These are phyloP conservation scores for Agriotes lineatus DNA, from an alignment of 2,888 invertebrate species.

Conservation along the genomic window DNA sequence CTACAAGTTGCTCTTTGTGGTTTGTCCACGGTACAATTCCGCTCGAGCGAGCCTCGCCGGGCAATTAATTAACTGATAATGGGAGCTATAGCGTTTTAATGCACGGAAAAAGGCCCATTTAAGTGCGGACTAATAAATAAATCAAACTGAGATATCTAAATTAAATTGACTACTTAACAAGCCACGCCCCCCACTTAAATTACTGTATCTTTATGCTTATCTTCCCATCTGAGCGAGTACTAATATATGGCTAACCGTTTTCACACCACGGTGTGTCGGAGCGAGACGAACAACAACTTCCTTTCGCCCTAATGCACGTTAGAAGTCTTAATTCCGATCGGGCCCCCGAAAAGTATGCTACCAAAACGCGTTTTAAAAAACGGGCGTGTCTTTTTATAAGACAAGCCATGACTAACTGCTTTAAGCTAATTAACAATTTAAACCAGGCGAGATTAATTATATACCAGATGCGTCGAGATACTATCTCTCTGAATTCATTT, in stretches of 20 bases:
- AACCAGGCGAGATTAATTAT: constrained; percentile 51
- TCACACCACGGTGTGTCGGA: constrained; percentile 10
- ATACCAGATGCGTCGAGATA: constrained; percentile 47
- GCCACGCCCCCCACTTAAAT: constrained; percentile 38
- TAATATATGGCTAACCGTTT: constrained; percentile 14
- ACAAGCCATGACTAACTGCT: constrained; percentile 43
- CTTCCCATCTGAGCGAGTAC: constrained; percentile 7
- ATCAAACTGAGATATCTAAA: constrained; percentile 39
- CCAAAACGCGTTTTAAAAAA: constrained; percentile 7
- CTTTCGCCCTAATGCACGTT: constrained; percentile 3
- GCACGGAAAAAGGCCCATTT: constrained; percentile 10
- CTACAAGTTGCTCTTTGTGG: too few relatives aligned
- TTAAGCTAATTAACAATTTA: constrained; percentile 52
- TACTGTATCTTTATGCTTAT: constrained; percentile 24
- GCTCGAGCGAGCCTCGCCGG: too few relatives aligned
- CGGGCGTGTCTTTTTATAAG: constrained; percentile 27
- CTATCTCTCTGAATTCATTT: constrained; percentile 23
- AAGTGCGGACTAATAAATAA: constrained; percentile 28
- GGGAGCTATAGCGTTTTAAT: neutral
- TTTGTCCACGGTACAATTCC: too few relatives aligned
- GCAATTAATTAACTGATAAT: constrained; percentile 1
- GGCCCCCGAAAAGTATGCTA: neutral
- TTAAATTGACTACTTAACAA: constrained; percentile 39
- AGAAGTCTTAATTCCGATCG: neutral
- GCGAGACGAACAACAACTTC: constrained; percentile 15